These are phyloP conservation scores for Salvelinus namaycush DNA, from an alignment of 2,113 vertebrate genomes.

Conservation along the genomic window DNA sequence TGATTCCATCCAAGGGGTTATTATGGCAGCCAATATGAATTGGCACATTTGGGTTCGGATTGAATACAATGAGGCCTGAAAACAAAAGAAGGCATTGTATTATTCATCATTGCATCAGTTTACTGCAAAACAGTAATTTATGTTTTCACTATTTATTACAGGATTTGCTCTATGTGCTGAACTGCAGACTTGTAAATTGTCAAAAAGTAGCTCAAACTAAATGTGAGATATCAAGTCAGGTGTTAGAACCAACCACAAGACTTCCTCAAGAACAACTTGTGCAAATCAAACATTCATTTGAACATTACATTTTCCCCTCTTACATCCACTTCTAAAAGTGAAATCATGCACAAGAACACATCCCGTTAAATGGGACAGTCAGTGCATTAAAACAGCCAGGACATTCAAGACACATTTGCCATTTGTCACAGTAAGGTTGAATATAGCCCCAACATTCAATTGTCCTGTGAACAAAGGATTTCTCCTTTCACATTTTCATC, in stretches of 20 bases:
- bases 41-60: neutral
- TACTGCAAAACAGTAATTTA: neutral
- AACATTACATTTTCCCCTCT: neutral
- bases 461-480: neutral
- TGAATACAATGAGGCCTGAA: neutral
- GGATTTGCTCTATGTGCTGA: neutral
- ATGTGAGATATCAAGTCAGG: neutral
- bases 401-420: conserved; percentile 16
- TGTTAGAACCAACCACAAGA: neutral
- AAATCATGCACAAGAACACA: neutral
- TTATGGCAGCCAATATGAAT: conserved; percentile 10
- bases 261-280: neutral
- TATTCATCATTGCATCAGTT: neutral
- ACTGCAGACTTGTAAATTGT: neutral
- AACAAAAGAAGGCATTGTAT: neutral
- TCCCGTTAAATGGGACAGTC: conserved; percentile 3
- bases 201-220: neutral
- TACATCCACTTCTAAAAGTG: neutral
- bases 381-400: neutral
- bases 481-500: neutral
- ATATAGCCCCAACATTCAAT: conserved; percentile 16
- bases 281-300: neutral
- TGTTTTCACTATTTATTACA: too few relatives aligned
- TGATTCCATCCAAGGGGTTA: conserved; percentile 10
- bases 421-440: conserved; percentile 21